Conservation (phyloP, 2,888 invertebrate species). For the Lathronympha strigana region DNA sequence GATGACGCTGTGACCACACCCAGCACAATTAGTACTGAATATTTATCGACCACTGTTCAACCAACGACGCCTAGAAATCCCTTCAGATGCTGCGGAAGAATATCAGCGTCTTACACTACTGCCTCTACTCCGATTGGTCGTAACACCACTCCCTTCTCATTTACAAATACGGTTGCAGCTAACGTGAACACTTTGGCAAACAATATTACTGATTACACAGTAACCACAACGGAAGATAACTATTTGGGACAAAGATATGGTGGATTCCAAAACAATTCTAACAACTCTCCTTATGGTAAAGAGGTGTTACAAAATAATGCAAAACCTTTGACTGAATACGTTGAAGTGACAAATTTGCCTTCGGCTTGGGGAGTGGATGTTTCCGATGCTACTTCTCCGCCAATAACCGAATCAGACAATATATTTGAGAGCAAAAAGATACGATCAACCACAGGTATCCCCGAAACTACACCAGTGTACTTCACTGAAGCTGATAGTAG, state of each 20-base stretch:
- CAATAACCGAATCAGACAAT: slow-evolving; percentile 61
- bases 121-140: slow-evolving; percentile 59
- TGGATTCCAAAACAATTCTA: slow-evolving; percentile 77
- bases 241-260: slow-evolving; percentile 67
- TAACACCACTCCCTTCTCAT: slow-evolving; percentile 71
- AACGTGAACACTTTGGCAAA: slow-evolving; percentile 60
- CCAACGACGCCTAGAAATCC: slow-evolving; percentile 65
- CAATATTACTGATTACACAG: slow-evolving; percentile 53
- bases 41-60: slow-evolving; percentile 54
- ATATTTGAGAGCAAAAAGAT: slow-evolving; percentile 76
- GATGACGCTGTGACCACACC: slow-evolving; percentile 60
- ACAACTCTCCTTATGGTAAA: slow-evolving; percentile 75
- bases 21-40: slow-evolving; percentile 54
- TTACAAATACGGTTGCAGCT: slow-evolving; percentile 73
- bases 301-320: slow-evolving; percentile 71
- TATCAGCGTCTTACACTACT: slow-evolving; percentile 77
- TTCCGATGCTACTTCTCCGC: slow-evolving; percentile 59
- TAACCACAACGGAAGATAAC: slow-evolving; percentile 62
- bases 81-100: slow-evolving; percentile 74
- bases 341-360: slow-evolving; percentile 75
- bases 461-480: slow-evolving; percentile 67
- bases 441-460: slow-evolving; percentile 58
- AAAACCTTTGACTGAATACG: slow-evolving; percentile 76
- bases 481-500: slow-evolving; percentile 71
- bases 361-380: slow-evolving; percentile 75